Base-by-base conservation (phyloP, 2,888 invertebrate species). In the Hoplodrina ambigua region DNA sequence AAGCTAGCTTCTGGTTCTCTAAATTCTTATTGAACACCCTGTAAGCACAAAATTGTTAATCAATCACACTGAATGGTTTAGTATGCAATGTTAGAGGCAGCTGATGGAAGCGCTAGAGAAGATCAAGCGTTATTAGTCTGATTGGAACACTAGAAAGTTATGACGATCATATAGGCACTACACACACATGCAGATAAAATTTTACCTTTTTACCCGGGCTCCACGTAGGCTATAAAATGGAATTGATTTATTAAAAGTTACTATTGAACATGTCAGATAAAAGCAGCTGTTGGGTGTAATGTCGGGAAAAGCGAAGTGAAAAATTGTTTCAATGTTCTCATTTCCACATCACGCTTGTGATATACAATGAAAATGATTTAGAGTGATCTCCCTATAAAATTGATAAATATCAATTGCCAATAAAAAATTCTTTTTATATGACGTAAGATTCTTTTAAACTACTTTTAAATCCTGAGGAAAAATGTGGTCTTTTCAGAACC, bases 21-120 rank as follows among this genome's bases (percentile, higher is more conserved):
- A 91, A 72, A 85, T 92, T 91, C 33, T 88, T 79, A 85, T 88
- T 81, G 85, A 94, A 94, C 61, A 88, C 89, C 92, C 95, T 95
- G 95, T 76, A 93, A 90, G 76, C 72, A 75, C 57, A 82, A 71
- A 67, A 57, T 72, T 56, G 58, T 71, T 81, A 73, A 75, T 85
- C 56, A 86, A 75, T 82, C 75, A 84, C 80, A 84, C 76, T 64
- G 70, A 50, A 81, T 72, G 50, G 44, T 46, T 80, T 72, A 74
- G 65, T 72, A 65, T 59, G 58, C 15, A 44, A 56, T 55, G 62
- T 66, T 73, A 57, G 54, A 64, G 11, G 57, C 52, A 70, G 55
- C 65, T 57, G 60, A 77, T 72, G 80, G 53, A 82, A 86, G 86
- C 86, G 70, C 76, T 49, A 74, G 52, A 67, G 64, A 72, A 75